Percentiles rank a stretch among this genome's conserved stretches.
Evolutionary conservation across 2,888 invertebrate genomes (phyloP).

Genomic region (Myopa testacea): DNA sequence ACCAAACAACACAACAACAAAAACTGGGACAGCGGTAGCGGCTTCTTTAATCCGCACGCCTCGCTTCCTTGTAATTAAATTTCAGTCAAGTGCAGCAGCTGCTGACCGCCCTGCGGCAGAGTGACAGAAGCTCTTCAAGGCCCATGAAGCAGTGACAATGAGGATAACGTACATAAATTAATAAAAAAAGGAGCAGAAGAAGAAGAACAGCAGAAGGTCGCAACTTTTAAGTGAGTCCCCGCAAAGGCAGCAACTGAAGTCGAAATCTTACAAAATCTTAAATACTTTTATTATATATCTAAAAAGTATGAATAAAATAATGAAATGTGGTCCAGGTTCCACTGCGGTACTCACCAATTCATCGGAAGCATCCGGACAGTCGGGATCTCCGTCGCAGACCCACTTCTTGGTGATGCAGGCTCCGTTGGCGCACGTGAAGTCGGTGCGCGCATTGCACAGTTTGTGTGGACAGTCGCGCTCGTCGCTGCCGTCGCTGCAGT

Average conservation of each 20-base stretch:
- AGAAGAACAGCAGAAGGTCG: no score
- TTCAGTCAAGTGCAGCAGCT: background rate
- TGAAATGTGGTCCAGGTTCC: no score
- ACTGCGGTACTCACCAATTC: slow-evolving; percentile 74
- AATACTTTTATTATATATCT: no score
- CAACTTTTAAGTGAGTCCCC: no score
- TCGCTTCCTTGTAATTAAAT: slow-evolving; percentile 5
- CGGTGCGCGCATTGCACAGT: slow-evolving; percentile 77
- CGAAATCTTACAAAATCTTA: no score
- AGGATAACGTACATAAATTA: no score
- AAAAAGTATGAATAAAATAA: no score
- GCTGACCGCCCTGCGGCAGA: background rate
- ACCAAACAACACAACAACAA: no score
- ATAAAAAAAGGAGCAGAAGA: no score
- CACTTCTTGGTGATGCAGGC: slow-evolving; percentile 84
- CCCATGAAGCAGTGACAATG: background rate
- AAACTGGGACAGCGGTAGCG: no score
- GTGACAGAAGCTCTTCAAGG: background rate
- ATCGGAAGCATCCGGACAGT: slow-evolving; percentile 87
- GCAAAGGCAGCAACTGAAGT: no score
- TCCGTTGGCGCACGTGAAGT: slow-evolving; percentile 81
- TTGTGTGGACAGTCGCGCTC: slow-evolving; percentile 80
- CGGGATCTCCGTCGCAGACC: slow-evolving; percentile 89
- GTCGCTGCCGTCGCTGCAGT: slow-evolving; percentile 88
- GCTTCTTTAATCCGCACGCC: background rate